Percentiles rank a stretch among this genome's conserved stretches.
phyloP scores from a whole-genome alignment of 2,113 vertebrate genomes.

The Sinocyclocheilus anshuiensis region DNA sequence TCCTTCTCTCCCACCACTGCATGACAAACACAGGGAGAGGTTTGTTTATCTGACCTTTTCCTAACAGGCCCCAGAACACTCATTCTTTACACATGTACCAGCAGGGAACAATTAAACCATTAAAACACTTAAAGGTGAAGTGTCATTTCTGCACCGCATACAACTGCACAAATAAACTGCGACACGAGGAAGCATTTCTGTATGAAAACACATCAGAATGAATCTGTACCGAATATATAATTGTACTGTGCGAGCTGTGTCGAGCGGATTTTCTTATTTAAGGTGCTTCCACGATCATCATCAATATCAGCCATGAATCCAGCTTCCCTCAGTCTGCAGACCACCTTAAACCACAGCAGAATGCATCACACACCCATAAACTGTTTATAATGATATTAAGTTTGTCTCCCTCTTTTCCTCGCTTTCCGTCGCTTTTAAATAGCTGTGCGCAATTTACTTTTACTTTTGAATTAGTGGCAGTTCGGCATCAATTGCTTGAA shows the following conservation, averaged over 20 bases:
- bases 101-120: background rate
- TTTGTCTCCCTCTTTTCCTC: too few species aligned
- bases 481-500: too few species aligned
- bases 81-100: background rate
- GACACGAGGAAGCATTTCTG: background rate
- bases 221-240: conserved; percentile 87
- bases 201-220: background rate
- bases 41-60: background rate
- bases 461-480: too few species aligned
- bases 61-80: background rate
- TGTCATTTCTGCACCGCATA: background rate
- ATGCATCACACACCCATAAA: background rate
- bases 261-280: conserved; percentile 85
- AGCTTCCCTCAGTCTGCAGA: conserved; percentile 69
- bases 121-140: background rate
- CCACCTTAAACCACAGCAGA: conserved; percentile 73
- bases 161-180: background rate
- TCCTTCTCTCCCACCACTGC: conserved; percentile 85
- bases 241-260: conserved; percentile 89
- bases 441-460: too few species aligned
- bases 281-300: conserved; percentile 74
- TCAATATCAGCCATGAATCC: conserved; percentile 81
- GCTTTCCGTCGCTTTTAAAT: too few species aligned
- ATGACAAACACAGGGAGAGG: background rate
- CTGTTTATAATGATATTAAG: background rate